Evolutionary conservation across 2,888 invertebrate genomes (phyloP), one percentile per base, ranked within the genome.

Genomic region (Drosophila macrospina): DNA sequence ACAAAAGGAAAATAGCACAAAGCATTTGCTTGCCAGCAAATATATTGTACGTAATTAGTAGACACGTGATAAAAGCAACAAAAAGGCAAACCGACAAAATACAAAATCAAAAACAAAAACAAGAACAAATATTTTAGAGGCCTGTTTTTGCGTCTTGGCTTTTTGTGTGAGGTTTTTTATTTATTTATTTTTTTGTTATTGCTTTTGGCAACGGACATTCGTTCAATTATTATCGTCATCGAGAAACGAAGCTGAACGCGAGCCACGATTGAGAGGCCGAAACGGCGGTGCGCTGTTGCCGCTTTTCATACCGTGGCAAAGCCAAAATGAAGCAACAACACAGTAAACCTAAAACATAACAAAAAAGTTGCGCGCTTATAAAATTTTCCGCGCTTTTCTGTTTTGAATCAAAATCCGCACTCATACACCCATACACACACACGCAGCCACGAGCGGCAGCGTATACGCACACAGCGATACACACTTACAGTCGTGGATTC

Each of bases 311-410:
- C 45, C 41, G 44, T 64, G 52, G 62, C 66, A 76, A 63, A 71
- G 62, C 50, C 70, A 71, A 80, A 74, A 79, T 69, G 74, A 76
- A 76, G 59, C 74, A 80, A 74, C 71, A 64, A 54, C 13, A 28
- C 15, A 69, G 34, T 47, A 30, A 55, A 42, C 37, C 50, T 26
- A 54, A 55, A 59, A 63, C 52, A 62, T 54, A 55, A 71, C 11
- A 41, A 47, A 47, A 52, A 54, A 41, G 59, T 74, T 56, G 74
- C 71, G 67, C 63, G 78, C 82, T 80, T 82, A 76, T 70, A 77
- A 83, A 85, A 85, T 80, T 85, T 84, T 84, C 83, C 83, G 82
- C 83, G 85, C 76, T 84, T 82, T 82, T 81, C 84, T 76, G 76
- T 74, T 76, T 72, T 69, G 75, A 74, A 74, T 72, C 69, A 76